Evolutionary conservation across 2,797 vertebrate species (phyloP).

Genomic region (Sebastes taczanowskii): DNA sequence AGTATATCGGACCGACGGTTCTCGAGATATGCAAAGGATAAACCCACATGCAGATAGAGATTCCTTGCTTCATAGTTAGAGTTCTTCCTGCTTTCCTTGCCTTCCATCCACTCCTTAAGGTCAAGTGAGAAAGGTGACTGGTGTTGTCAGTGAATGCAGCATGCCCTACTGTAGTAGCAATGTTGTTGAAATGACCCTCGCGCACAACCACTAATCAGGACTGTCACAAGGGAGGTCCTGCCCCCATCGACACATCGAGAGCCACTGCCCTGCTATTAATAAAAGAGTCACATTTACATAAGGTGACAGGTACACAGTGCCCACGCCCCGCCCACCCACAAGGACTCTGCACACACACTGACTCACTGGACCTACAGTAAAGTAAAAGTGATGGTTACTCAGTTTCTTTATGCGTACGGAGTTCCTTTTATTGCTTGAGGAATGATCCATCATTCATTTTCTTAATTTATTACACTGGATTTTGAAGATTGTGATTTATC

Average conservation of each 20-base stretch:
- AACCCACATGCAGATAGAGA: background rate
- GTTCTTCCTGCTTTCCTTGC: background rate
- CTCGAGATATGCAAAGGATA: background rate
- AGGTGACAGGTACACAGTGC: conserved; percentile 54
- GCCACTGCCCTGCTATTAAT: conserved; percentile 65
- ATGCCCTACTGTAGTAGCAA: conserved; percentile 20
- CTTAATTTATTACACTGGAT: conserved; percentile 8
- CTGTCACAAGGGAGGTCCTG: conserved; percentile 63
- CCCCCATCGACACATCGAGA: conserved; percentile 58
- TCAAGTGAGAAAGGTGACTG: conserved; percentile 25
- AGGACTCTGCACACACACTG: conserved; percentile 18
- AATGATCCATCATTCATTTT: conserved; percentile 29
- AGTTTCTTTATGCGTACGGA: background rate
- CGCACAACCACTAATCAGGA: conserved; percentile 57
- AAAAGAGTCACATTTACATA: conserved; percentile 71
- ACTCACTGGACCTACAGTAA: background rate
- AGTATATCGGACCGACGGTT: background rate
- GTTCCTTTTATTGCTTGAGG: background rate
- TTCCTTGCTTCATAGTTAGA: background rate
- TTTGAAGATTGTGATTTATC: conserved; percentile 12
- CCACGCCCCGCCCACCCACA: conserved; percentile 35
- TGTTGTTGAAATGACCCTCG: conserved; percentile 35
- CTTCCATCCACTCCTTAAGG: background rate
- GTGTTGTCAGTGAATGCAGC: conserved; percentile 35
- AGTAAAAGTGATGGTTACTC: background rate